Conservation (phyloP, 1,140 invertebrate species). For the Pentalonia nigronervosa region DNA sequence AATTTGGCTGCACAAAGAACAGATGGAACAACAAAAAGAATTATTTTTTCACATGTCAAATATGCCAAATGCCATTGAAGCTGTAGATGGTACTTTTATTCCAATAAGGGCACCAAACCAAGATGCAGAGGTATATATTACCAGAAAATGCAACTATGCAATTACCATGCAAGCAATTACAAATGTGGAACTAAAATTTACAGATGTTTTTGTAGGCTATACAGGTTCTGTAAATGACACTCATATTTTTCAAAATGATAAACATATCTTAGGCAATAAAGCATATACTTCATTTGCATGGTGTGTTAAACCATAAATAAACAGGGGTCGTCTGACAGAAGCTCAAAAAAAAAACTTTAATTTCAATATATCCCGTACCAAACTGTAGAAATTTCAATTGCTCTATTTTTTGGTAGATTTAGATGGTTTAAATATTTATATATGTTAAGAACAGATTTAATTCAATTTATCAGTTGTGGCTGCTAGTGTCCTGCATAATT, state of each 20-base stretch:
- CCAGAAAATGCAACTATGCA: neutral
- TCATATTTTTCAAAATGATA: neutral
- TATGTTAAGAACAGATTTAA: neutral
- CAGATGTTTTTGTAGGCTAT: neutral
- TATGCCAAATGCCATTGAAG: neutral
- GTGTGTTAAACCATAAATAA: neutral
- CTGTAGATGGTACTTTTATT: conserved; percentile 8
- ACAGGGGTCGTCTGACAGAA: neutral
- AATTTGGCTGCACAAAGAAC: neutral
- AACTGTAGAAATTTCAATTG: neutral
- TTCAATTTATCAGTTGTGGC: neutral
- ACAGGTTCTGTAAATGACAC: no score
- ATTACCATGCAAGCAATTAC: neutral
- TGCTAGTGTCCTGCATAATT: neutral
- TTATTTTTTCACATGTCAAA: neutral
- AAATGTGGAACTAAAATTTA: neutral
- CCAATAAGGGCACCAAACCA: neutral
- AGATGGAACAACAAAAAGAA: neutral
- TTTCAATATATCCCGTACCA: neutral
- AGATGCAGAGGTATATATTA: neutral
- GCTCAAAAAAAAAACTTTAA: neutral
- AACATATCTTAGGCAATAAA: neutral
- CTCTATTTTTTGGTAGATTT: neutral
- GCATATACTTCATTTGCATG: neutral
- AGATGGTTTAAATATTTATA: neutral